A percentile compares a stretch with the other conserved stretches of the same genome.
Conservation (phyloP, 2,888 invertebrate species). For the Lottia gigantea region DNA sequence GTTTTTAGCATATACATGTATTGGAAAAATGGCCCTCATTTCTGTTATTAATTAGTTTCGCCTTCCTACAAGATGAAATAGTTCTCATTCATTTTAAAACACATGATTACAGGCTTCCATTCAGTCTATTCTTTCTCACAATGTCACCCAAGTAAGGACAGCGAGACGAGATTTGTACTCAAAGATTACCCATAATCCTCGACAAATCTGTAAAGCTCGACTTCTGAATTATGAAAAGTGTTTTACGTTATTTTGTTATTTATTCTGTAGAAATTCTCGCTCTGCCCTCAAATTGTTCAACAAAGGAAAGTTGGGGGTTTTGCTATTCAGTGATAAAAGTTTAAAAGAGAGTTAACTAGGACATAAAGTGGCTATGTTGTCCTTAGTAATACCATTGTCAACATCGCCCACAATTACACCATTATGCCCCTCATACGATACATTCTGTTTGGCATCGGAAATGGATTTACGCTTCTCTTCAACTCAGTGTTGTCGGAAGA, state of each 20-base stretch:
- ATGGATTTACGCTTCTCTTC: conserved; percentile 13
- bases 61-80: no score
- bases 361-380: background rate
- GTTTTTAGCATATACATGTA: no score
- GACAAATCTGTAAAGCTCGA: background rate
- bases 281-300: conserved; percentile 2
- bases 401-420: conserved; percentile 15
- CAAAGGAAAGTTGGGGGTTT: background rate
- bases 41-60: no score
- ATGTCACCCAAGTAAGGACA: no score
- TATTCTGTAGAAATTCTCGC: background rate
- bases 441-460: conserved; percentile 18
- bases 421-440: conserved; percentile 14
- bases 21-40: no score
- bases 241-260: conserved; percentile 4
- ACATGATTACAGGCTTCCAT: no score
- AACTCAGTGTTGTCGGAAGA: conserved; percentile 21
- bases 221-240: background rate
- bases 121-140: no score
- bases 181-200: conserved; percentile 7
- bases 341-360: background rate
- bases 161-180: background rate
- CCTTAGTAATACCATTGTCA: conserved; percentile 10
- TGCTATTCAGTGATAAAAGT: background rate
- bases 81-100: no score